Base-by-base conservation (phyloP, 2,113 vertebrate genomes). In the Callipepla squamata region DNA sequence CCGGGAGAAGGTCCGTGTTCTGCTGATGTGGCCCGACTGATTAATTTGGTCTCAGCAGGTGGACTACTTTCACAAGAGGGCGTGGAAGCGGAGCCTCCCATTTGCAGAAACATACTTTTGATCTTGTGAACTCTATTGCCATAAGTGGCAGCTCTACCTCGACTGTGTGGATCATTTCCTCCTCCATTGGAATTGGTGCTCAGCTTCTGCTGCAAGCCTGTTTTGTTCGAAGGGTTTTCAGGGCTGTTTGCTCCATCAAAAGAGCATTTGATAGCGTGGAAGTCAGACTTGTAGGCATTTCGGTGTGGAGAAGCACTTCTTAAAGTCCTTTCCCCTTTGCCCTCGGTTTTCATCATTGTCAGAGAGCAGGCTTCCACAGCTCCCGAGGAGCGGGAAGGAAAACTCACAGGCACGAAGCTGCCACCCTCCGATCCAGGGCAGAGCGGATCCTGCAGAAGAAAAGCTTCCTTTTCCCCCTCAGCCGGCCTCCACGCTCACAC, bases 81-180 rank as follows among this genome's bases (percentile, higher is more conserved):
- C 96, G 98, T 40, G 38, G 94, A 95, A 79, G 98, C 65, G 38
- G 97, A 95, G 59, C 98, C 97, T 78, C 99, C 98, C 99, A 99
- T 98, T 58, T 99, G 99, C 42, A 99, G 96, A 95, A 99, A 99
- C 94, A 99, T 99, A 73, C 98, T 99, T 97, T 99, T 99, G 89
- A 99, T 99, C 97, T 99, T 99, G 94, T 98, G 98, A 44, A 99
- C 98, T 77, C 99, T 96, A 76, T 98, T 99, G 75, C 98, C 99
- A 1, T 99, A 99, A 62, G 98, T 97, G 63, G 95, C 98, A 92
- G 97, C 98, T 91, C 99, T 98, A 47, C 99, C 99, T 85, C 99
- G 97, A 9, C 97, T 96, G 84, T 98, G 98, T 18, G 98, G 98
- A 65, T 97, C 97, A 92, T 98, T 98, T 85, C 94, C 97, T 66